These are phyloP conservation scores for Daubentonia madagascariensis DNA, from an alignment of 2,113 vertebrate species.

Conservation along the genomic window DNA sequence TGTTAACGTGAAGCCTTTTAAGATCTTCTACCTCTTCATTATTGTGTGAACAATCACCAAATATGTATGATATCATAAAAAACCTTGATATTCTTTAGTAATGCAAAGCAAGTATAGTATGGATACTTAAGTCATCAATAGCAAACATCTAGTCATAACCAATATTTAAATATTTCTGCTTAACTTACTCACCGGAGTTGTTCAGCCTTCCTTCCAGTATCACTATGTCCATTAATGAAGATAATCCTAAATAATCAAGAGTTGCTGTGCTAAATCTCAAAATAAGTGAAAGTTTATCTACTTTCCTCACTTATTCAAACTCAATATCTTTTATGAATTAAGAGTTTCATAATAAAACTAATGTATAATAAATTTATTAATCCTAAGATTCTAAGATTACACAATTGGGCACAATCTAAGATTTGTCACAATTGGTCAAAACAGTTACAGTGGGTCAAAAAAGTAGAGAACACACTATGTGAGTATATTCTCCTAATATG, in stretches of 20 bases:
- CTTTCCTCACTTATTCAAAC: neutral
- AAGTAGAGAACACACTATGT: neutral
- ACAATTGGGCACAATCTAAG: conserved; percentile 58
- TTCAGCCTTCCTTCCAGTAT: neutral
- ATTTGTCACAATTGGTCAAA: conserved; percentile 55
- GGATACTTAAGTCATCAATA: neutral
- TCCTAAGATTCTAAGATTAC: conserved; percentile 52
- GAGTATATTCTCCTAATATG: conserved; percentile 51
- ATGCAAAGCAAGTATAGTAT: neutral
- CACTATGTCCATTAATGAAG: neutral
- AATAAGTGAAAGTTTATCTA: neutral
- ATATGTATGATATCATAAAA: neutral
- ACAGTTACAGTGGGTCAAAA: conserved; percentile 50
- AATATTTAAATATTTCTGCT: neutral
- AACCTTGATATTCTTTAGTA: neutral
- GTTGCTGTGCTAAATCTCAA: neutral
- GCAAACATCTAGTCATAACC: neutral
- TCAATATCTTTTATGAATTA: neutral
- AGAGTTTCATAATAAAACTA: conserved; percentile 56
- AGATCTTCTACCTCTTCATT: neutral
- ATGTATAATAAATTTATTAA: conserved; percentile 49
- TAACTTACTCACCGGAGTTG: neutral
- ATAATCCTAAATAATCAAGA: neutral
- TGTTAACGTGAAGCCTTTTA: neutral
- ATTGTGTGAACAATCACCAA: neutral